Evolutionary conservation across 2,113 vertebrate genomes (phyloP).

Genomic region (Esox niger): DNA sequence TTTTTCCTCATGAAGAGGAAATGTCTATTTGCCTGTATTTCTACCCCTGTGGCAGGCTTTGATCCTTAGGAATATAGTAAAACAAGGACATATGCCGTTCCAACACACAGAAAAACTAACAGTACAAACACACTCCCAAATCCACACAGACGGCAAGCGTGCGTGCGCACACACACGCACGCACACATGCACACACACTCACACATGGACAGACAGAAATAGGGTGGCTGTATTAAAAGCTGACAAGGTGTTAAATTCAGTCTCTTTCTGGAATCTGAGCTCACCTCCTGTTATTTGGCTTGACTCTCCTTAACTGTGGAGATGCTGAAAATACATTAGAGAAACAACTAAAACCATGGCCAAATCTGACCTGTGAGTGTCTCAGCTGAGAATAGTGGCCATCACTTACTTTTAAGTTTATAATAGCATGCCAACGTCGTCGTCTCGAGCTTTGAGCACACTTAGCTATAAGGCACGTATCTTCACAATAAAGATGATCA

Average conservation of each 20-base stretch:
- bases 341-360: neutral
- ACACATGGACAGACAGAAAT: neutral
- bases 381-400: neutral
- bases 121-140: neutral
- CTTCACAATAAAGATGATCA: neutral
- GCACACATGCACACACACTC: neutral
- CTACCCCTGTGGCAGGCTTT: too few relatives aligned
- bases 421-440: neutral
- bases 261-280: neutral
- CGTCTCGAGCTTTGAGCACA: neutral
- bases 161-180: neutral
- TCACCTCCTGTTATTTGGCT: neutral
- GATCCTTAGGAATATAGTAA: too few relatives aligned
- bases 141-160: conserved; percentile 10
- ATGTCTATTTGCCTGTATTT: too few relatives aligned
- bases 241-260: neutral
- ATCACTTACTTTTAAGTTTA: neutral
- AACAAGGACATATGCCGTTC: conserved; percentile 9
- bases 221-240: neutral
- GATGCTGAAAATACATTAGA: neutral
- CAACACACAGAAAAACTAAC: conserved; percentile 9
- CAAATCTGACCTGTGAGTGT: neutral
- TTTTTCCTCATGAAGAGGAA: too few relatives aligned
- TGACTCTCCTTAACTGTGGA: neutral
- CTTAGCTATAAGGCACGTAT: neutral